Conservation (phyloP, 2,797 vertebrate species). For the Brotula barbata region DNA sequence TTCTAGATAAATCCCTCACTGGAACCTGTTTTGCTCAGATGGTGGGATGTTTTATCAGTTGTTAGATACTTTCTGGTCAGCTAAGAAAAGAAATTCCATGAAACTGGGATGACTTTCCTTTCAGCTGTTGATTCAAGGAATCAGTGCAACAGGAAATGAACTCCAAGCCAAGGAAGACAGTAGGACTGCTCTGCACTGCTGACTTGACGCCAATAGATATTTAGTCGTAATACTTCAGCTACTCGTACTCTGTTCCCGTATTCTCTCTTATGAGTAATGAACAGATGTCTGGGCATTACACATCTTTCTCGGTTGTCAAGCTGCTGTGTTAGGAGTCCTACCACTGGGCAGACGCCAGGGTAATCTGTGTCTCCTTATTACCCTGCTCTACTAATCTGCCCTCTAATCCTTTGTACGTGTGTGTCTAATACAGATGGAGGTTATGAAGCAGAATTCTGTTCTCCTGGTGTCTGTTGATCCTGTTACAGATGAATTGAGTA, state of each 20-base stretch:
- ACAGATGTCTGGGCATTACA: conserved; percentile 23
- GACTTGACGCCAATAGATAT: neutral
- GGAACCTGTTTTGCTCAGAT: too few relatives aligned
- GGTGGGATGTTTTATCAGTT: too few relatives aligned
- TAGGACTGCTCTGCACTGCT: too few relatives aligned
- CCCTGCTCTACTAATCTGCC: conserved; percentile 60
- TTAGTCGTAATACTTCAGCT: neutral
- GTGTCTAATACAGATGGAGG: conserved; percentile 1
- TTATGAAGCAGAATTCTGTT: neutral
- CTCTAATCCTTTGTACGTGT: conserved; percentile 60
- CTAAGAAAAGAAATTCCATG: too few relatives aligned
- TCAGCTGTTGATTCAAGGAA: neutral
- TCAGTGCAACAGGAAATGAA: neutral
- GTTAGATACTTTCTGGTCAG: too few relatives aligned
- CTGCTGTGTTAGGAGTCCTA: conserved; percentile 8
- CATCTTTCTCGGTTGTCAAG: conserved; percentile 22
- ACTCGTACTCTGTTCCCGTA: conserved; percentile 5
- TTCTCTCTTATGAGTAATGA: conserved; percentile 21
- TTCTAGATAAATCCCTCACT: too few relatives aligned
- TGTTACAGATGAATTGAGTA: conserved; percentile 13
- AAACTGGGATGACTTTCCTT: neutral
- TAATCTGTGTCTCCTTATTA: conserved; percentile 49
- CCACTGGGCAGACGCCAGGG: conserved; percentile 24
- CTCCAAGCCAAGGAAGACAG: neutral
- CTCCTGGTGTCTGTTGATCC: too few relatives aligned